Conservation (phyloP, 2,888 invertebrate genomes). For the Harpalus rubripes region DNA sequence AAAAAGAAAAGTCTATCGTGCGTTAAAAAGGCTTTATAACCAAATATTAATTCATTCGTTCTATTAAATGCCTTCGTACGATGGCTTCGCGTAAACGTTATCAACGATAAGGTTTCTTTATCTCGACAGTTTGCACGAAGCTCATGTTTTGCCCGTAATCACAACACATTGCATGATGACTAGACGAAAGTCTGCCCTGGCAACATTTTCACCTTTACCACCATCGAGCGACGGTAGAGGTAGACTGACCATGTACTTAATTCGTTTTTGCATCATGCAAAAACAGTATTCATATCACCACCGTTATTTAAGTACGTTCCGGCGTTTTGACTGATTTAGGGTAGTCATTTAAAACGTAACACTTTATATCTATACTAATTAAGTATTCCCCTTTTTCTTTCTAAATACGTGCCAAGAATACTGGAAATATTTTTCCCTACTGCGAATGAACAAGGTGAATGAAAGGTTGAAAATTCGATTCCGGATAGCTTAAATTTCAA, state of each 20-base stretch:
- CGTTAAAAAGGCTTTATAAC: slow-evolving; percentile 27
- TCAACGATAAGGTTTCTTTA: slow-evolving; percentile 35
- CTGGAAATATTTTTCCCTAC: neutral
- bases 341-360: slow-evolving; percentile 51
- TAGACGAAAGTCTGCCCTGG: slow-evolving; percentile 31
- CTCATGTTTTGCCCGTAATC: slow-evolving; percentile 49
- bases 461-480: neutral
- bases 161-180: slow-evolving; percentile 54
- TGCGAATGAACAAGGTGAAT: neutral
- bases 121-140: slow-evolving; percentile 51
- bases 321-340: slow-evolving; percentile 62
- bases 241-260: slow-evolving; percentile 49
- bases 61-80: slow-evolving; percentile 29
- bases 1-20: slow-evolving; percentile 16
- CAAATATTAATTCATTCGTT: slow-evolving; percentile 46
- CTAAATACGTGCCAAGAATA: slow-evolving; percentile 20
- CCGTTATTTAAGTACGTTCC: slow-evolving; percentile 59
- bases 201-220: slow-evolving; percentile 40
- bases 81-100: slow-evolving; percentile 49
- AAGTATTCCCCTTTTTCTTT: slow-evolving; percentile 44
- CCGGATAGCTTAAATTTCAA: too few relatives aligned
- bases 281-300: slow-evolving; percentile 56
- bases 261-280: slow-evolving; percentile 57
- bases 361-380: slow-evolving; percentile 53
- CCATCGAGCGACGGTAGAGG: slow-evolving; percentile 18